These are phyloP conservation scores for Anabas testudineus DNA, from an alignment of 2,797 vertebrate genomes.

Conservation along the genomic window DNA sequence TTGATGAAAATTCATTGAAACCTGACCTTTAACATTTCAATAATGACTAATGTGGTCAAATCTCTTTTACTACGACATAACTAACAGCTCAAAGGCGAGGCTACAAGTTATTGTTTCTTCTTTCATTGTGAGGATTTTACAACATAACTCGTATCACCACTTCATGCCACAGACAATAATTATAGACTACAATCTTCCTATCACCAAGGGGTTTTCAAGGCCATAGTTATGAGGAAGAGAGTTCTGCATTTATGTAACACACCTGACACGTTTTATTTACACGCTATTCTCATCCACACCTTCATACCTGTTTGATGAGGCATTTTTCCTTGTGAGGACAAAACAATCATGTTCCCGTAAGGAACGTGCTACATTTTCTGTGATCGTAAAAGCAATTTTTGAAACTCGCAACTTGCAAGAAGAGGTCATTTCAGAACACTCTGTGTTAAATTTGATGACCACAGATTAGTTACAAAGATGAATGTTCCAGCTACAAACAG, in stretches of 20 bases:
- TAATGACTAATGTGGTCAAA: too few species aligned
- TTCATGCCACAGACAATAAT: too few species aligned
- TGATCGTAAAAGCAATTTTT: neutral
- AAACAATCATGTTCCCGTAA: neutral
- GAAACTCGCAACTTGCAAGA: neutral
- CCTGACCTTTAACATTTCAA: too few species aligned
- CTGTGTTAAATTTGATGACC: neutral
- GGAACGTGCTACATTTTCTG: neutral
- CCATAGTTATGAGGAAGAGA: too few species aligned
- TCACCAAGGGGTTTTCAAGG: too few species aligned
- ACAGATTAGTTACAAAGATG: constrained; percentile 6
- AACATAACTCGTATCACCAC: neutral
- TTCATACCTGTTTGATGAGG: constrained; percentile 11
- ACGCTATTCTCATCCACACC: neutral
- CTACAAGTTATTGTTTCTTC: neutral
- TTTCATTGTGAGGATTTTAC: neutral
- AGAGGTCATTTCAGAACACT: neutral
- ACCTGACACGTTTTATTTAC: neutral
- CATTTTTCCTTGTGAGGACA: neutral
- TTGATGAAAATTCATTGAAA: too few species aligned
- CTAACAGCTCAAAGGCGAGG: too few species aligned
- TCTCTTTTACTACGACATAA: too few species aligned
- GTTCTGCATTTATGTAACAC: neutral
- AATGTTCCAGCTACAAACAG: constrained; percentile 4
- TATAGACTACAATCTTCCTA: neutral